Percentiles rank a stretch among this genome's conserved stretches.
These are phyloP conservation scores for Lepidurus packardi DNA, from an alignment of 1,140 invertebrate genomes.

Conservation along the genomic window DNA sequence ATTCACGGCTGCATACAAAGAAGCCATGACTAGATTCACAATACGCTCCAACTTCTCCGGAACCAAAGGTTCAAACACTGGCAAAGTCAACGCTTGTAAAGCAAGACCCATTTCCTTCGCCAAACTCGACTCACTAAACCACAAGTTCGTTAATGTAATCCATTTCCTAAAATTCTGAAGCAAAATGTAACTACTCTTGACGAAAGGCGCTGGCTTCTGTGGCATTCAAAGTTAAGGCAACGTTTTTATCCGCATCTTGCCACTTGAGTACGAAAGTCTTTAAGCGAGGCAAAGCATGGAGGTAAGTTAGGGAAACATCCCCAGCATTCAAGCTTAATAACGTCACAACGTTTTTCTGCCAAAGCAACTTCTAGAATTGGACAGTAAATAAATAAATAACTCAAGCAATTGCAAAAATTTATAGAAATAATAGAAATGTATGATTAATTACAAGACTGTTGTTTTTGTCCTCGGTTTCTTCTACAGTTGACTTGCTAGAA, in stretches of 20 bases:
- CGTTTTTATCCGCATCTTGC: slow-evolving; percentile 61
- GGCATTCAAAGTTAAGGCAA: slow-evolving; percentile 58
- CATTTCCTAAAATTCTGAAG: slow-evolving; percentile 14
- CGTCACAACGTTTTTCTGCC: slow-evolving; percentile 53
- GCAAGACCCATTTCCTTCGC: slow-evolving; percentile 77
- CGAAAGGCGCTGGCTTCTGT: slow-evolving; percentile 67
- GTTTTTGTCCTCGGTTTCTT: background rate
- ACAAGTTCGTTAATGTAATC: slow-evolving; percentile 36
- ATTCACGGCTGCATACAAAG: slow-evolving; percentile 68
- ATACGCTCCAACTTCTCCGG: slow-evolving; percentile 71
- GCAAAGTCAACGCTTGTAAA: slow-evolving; percentile 72
- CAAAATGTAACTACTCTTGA: slow-evolving; percentile 51
- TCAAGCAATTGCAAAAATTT: slow-evolving; percentile 27
- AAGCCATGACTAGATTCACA: slow-evolving; percentile 66
- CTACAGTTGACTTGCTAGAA: slow-evolving; percentile 5
- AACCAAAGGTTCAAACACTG: slow-evolving; percentile 79
- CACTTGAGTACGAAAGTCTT: slow-evolving; percentile 65
- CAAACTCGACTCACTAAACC: slow-evolving; percentile 62
- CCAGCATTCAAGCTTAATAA: slow-evolving; percentile 69
- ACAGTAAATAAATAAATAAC: background rate
- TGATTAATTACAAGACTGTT: background rate
- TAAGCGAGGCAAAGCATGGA: slow-evolving; percentile 65
- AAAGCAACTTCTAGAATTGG: slow-evolving; percentile 53
- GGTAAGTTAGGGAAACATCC: slow-evolving; percentile 69
- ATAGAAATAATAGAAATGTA: slow-evolving; percentile 6